phyloP scores from a whole-genome alignment of 2,797 vertebrate genomes.

The Heterohyrax brucei region DNA sequence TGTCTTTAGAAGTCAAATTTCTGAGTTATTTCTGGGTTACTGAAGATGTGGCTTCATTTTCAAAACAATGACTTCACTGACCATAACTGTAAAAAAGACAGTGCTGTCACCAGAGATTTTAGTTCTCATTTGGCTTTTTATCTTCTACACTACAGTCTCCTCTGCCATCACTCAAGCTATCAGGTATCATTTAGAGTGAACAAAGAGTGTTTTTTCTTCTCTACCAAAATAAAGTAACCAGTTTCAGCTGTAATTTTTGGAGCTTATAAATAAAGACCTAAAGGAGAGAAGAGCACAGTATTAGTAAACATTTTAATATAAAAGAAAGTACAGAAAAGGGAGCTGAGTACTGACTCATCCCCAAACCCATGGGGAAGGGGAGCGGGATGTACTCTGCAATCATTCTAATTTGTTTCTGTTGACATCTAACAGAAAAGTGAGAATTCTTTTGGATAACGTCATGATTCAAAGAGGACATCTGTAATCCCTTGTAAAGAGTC shows the following conservation, averaged over 20 bases:
- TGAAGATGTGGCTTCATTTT: conserved; percentile 10
- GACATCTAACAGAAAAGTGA: not conserved
- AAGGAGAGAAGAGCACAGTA: not conserved
- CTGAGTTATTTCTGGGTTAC: not conserved
- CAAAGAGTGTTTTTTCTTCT: not conserved
- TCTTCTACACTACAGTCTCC: not conserved
- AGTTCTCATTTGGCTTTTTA: not conserved
- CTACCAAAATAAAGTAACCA: not conserved
- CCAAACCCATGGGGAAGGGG: not conserved
- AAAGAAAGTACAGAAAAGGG: conserved; percentile 42
- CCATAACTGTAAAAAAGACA: conserved; percentile 47
- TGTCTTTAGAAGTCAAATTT: conserved; percentile 61
- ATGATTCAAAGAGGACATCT: conserved; percentile 5
- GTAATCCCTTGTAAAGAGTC: not conserved
- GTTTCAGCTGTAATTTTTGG: conserved; percentile 38
- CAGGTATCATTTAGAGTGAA: conserved; percentile 4
- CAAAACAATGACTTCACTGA: conserved; percentile 15
- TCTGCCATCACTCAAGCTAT: conserved; percentile 1
- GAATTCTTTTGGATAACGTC: not conserved
- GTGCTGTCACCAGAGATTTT: not conserved
- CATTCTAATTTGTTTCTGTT: not conserved
- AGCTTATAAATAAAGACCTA: not conserved
- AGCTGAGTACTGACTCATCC: not conserved
- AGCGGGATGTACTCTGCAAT: not conserved
- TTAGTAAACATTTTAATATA: not conserved